These are phyloP conservation scores for Apistogramma diplotaenia DNA, from an alignment of 2,113 vertebrate species.

Conservation along the genomic window DNA sequence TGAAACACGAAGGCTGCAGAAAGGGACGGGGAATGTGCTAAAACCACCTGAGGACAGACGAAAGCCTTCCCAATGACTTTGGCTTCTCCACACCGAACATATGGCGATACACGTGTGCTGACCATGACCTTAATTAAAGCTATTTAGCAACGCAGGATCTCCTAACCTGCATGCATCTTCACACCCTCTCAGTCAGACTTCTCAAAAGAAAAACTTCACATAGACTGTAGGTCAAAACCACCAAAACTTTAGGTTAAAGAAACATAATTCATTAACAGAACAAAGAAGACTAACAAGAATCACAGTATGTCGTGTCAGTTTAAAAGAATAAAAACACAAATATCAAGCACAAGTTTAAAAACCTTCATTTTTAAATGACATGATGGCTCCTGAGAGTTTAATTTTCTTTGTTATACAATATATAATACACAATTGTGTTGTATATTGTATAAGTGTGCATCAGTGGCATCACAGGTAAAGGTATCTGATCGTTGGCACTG, in stretches of 20 bases:
- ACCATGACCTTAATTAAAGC: conserved; percentile 20
- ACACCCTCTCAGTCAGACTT: neutral
- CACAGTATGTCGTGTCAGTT: neutral
- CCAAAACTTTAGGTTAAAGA: too few relatives aligned
- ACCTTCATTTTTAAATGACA: neutral
- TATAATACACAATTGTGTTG: too few relatives aligned
- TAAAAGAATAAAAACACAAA: neutral
- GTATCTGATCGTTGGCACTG: conserved; percentile 67
- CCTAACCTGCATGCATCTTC: neutral
- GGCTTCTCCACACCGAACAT: conserved; percentile 11
- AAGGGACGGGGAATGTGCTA: neutral
- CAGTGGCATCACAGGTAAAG: conserved; percentile 49
- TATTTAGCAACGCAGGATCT: neutral
- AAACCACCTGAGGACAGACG: conserved; percentile 29
- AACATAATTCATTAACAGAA: neutral
- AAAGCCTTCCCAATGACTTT: conserved; percentile 25
- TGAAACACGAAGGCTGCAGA: conserved; percentile 3
- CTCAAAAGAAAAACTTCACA: neutral
- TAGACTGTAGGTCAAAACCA: neutral
- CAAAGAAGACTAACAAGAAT: neutral
- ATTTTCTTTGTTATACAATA: neutral
- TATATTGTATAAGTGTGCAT: too few relatives aligned
- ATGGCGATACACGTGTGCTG: neutral
- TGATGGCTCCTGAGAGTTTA: neutral
- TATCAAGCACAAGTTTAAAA: neutral